Base-by-base conservation (phyloP, 2,113 vertebrate genomes). In the Notiomystis cincta region DNA sequence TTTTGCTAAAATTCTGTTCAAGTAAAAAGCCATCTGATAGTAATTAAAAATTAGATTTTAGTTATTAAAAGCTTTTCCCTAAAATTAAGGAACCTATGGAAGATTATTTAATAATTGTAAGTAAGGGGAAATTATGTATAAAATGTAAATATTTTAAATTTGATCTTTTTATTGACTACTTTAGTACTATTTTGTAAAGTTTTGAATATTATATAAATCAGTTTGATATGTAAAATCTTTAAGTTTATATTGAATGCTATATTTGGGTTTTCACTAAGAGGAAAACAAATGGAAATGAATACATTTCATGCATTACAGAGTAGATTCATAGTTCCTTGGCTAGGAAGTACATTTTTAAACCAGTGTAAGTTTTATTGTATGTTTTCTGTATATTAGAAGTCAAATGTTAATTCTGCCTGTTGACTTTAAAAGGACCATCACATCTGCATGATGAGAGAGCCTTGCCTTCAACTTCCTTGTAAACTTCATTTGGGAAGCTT, bases 71-170 rank as follows among this genome's bases (percentile, higher is more conserved):
- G 13, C 7, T 91, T 95, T 86, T 82, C 54, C 47, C 58, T 93
- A 80, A 81, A 93, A 90, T 65, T 67, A 69, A 77, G 45, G 57
- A 89, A 90, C 83, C 30, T 21, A 45, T 28, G 6, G 56, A 35
- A 44, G 35, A 87, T 91, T 82, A 61, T 91, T 87, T 87, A 75
- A 60, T 62, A 83, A 86, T 66, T 94, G 27, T 81, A 73, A 81
- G 67, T 78, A 38, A 65, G 50, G 56, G 11, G 25, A 93, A 82
- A 47, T 70, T 1, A 33, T 94, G 76, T 92, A 64, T 61, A 89
- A 73, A 83, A 76, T 97, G 97, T 95, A 96, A 80, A 82, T 95
- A 95, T 90, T 96, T 96, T 70, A 86, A 96, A 72, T 37, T 65
- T 95, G 53, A 87, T 75, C 56, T 85, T 94, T 94, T 94, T 94